phyloP scores from a whole-genome alignment of 2,797 vertebrate species.

The Rhincodon typus region DNA sequence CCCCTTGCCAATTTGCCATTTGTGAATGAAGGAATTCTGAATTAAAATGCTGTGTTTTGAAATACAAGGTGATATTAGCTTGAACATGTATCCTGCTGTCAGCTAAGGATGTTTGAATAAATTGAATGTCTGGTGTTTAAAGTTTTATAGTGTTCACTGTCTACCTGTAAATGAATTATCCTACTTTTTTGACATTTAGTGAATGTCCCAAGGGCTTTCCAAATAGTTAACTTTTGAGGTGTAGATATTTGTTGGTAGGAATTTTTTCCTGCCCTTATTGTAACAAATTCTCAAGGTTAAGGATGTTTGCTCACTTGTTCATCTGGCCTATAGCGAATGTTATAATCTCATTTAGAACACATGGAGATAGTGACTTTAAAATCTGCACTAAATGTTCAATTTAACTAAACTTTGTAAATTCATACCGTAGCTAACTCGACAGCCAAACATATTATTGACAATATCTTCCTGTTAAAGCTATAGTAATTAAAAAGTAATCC shows the following conservation, averaged over 20 bases:
- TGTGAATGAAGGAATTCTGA: background rate
- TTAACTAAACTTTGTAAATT: background rate
- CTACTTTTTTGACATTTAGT: background rate
- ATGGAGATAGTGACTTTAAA: background rate
- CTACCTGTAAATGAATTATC: background rate
- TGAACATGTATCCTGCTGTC: background rate
- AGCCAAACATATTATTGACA: background rate
- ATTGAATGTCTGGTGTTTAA: background rate
- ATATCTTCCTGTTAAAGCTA: background rate
- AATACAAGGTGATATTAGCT: background rate
- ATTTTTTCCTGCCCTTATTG: background rate
- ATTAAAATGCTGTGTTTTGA: background rate
- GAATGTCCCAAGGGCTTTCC: background rate
- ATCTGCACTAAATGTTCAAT: background rate
- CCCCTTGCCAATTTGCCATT: background rate
- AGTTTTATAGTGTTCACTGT: background rate
- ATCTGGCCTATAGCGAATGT: background rate
- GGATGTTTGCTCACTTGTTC: too few species aligned
- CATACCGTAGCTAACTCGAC: background rate
- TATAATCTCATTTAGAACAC: background rate
- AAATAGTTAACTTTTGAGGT: background rate
- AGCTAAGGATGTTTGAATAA: slow-evolving; percentile 2
- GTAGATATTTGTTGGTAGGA: background rate
- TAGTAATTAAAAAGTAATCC: background rate
- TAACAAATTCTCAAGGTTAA: background rate